Percentiles rank a stretch among this genome's conserved stretches.
These are phyloP conservation scores for Bettongia penicillata DNA, from an alignment of 2,113 vertebrate genomes.

Conservation along the genomic window DNA sequence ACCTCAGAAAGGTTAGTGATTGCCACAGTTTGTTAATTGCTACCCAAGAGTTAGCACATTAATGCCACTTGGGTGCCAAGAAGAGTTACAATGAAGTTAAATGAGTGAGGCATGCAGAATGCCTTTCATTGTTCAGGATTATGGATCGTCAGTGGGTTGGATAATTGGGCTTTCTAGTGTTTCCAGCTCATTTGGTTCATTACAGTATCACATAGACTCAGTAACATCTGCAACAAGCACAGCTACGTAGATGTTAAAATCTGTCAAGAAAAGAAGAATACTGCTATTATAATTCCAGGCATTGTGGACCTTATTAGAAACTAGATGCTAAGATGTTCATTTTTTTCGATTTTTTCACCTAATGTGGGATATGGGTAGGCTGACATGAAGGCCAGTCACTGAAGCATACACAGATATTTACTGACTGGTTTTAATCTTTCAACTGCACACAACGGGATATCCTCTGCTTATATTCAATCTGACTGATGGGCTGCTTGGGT, in stretches of 20 bases:
- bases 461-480: neutral
- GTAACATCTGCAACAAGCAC: constrained; percentile 80
- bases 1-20: constrained; percentile 56
- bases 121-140: constrained; percentile 81
- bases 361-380: neutral
- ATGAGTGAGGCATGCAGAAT: constrained; percentile 80
- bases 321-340: neutral
- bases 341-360: neutral
- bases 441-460: neutral
- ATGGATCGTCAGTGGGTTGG: constrained; percentile 82
- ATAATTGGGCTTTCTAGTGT: constrained; percentile 85
- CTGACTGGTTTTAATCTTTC: neutral
- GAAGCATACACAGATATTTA: neutral
- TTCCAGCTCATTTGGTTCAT: constrained; percentile 85
- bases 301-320: constrained; percentile 42
- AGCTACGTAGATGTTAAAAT: constrained; percentile 71
- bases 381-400: neutral
- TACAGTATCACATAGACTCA: constrained; percentile 78
- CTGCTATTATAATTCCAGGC: constrained; percentile 32
- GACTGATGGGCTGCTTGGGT: no score
- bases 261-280: constrained; percentile 37
- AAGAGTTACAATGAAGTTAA: constrained; percentile 84
- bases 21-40: constrained; percentile 82
- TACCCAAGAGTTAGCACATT: constrained; percentile 82
- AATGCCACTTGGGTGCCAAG: constrained; percentile 81